Percentiles rank a stretch among this genome's conserved stretches.
Conservation (phyloP, 2,113 vertebrate species). For the Haemorhous mexicanus region DNA sequence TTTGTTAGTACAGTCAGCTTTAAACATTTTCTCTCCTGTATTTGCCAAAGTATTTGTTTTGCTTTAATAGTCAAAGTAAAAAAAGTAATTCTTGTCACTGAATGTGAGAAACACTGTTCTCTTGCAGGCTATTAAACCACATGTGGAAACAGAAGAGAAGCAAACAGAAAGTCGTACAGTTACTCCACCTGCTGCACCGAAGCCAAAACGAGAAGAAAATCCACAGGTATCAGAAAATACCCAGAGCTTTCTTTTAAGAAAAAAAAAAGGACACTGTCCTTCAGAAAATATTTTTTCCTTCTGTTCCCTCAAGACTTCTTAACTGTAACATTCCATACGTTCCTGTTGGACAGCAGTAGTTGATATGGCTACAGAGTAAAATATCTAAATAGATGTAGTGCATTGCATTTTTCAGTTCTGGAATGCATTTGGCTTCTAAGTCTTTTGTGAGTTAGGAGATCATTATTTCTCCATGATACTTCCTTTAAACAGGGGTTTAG, state of each 20-base stretch:
- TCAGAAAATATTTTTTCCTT: neutral
- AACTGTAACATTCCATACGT: neutral
- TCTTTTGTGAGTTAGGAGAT: neutral
- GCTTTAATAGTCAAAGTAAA: neutral
- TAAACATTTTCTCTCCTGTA: neutral
- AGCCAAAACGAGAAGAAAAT: constrained; percentile 93
- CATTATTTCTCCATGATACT: rapidly evolving
- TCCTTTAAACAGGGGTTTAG: neutral
- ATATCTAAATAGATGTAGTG: neutral
- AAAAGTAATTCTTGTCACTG: neutral
- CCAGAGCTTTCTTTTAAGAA: neutral
- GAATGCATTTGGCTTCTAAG: neutral
- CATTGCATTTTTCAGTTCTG: neutral
- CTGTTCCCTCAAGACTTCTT: neutral
- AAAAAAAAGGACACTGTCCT: neutral
- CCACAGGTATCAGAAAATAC: constrained; percentile 82
- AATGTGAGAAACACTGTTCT: constrained; percentile 29
- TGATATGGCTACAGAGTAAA: neutral
- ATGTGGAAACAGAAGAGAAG: constrained; percentile 85
- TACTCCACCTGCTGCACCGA: constrained; percentile 83
- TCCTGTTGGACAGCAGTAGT: neutral
- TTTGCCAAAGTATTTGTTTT: neutral
- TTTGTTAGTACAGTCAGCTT: neutral
- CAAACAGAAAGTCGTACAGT: constrained; percentile 77
- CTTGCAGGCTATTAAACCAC: constrained; percentile 85